Conservation (phyloP, 2,797 vertebrate species). For the Threskiornis aethiopicus region DNA sequence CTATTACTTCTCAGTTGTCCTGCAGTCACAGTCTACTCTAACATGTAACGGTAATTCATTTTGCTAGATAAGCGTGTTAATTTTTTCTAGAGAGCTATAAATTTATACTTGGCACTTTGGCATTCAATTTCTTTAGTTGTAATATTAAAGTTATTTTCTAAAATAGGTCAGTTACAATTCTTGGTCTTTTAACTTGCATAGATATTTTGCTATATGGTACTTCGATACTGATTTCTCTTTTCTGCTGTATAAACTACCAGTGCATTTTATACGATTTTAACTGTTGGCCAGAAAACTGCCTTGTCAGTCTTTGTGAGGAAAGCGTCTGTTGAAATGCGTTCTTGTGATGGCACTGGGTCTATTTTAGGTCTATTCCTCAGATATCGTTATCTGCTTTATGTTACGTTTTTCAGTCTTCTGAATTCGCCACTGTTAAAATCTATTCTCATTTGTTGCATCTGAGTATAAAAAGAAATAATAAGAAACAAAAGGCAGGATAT, state of each 20-base stretch:
- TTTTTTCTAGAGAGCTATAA: background rate
- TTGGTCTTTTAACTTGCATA: background rate
- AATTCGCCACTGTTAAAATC: slow-evolving; percentile 20
- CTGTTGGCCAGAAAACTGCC: background rate
- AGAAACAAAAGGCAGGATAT: slow-evolving; percentile 67
- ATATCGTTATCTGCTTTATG: background rate
- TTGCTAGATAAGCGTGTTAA: background rate
- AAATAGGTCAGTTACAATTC: background rate
- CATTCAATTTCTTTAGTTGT: background rate
- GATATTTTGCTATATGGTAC: background rate
- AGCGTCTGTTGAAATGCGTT: background rate
- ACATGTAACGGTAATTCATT: background rate
- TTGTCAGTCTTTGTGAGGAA: background rate
- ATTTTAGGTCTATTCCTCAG: background rate
- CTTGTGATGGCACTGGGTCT: background rate
- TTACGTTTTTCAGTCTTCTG: background rate
- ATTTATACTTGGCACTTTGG: background rate
- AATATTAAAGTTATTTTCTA: background rate
- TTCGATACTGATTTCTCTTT: background rate
- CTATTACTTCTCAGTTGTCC: background rate
- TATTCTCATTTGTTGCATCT: slow-evolving; percentile 14
- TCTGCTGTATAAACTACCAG: background rate
- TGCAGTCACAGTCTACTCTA: background rate
- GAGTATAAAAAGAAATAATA: slow-evolving; percentile 58
- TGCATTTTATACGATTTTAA: background rate